Base-by-base conservation (phyloP, 2,888 invertebrate genomes). In the Fragum whitleyi region DNA sequence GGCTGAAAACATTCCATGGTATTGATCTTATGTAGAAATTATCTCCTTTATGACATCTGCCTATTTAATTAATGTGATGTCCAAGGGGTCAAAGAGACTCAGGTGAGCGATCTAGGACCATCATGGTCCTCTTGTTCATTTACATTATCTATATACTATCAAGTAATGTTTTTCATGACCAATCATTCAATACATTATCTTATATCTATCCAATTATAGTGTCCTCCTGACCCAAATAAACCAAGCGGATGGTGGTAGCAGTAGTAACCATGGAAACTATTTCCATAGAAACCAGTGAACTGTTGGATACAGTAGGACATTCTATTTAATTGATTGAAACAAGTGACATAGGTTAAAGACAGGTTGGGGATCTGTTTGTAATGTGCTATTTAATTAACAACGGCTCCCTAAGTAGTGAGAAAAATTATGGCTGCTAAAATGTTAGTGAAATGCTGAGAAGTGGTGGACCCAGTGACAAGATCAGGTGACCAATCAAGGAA, bases 241-340 rank as follows among this genome's bases (percentile, higher is more conserved):
- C 84, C 86, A 42, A 83, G 86, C 26, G 84, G 87, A 47, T 86
- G 86, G 86, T 86, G 84, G 84, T 82, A 77, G 77, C 79, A 77
- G 7, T 19, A 53, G 53, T 42, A 1, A 23, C 42, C 42, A 23
- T 39, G 65, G 65, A 42, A 21, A 65, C 65, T 5, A 26, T 65
- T 65, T 36, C 65, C 39, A 65, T 65, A 65, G 39, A 65, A 65
- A 65, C 65, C 65, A 65, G 65, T 65, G 65, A 65, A 28, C 47
- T 47, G 47, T 47, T 47, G 47, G 47, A 47, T 47, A 47, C n/a
- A 47, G 47, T 47, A 19, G 47, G 47, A 47, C 5, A 47, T 47
- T 14, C 14, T 47, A 57, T 11, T 23, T 57, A 23, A 57, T 11
- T 57, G 57, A 26, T 23, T n/a, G 11, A 23, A 57, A 23, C 26